Evolutionary conservation across 2,113 vertebrate genomes (phyloP).

Genomic region (Chamaetylas fuelleborni): DNA sequence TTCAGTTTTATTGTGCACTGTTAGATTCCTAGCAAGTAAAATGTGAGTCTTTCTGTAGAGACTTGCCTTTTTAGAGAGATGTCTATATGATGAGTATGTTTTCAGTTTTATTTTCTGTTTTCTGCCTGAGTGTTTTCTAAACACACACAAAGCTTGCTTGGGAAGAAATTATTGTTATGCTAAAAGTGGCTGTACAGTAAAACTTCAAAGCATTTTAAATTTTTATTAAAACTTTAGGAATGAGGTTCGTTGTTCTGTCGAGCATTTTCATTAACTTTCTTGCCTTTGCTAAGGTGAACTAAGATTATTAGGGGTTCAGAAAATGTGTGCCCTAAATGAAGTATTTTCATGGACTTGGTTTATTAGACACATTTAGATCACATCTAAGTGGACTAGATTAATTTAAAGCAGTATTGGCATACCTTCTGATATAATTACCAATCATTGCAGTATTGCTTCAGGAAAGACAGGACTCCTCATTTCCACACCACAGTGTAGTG

Average conservation of each 20-base stretch:
- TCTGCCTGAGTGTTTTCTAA: neutral
- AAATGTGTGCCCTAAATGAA: rapidly evolving
- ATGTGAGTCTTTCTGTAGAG: neutral
- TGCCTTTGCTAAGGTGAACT: neutral
- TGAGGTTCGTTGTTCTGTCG: neutral
- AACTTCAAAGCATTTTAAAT: neutral
- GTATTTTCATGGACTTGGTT: neutral
- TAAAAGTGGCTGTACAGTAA: neutral
- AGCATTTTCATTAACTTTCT: neutral
- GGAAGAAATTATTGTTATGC: neutral
- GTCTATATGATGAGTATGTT: neutral
- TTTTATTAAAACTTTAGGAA: neutral
- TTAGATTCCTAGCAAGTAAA: neutral
- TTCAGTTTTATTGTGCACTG: neutral
- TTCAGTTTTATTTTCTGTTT: neutral
- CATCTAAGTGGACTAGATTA: neutral
- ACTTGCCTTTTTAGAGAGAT: neutral
- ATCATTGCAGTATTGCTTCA: neutral
- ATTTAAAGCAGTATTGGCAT: neutral
- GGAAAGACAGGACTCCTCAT: neutral
- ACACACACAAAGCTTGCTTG: neutral
- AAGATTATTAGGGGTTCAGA: neutral
- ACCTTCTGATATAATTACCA: neutral
- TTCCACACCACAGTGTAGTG: neutral
- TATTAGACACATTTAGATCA: neutral